Evolutionary conservation across 2,888 invertebrate species (phyloP).

Genomic region (Griposia aprilina): DNA sequence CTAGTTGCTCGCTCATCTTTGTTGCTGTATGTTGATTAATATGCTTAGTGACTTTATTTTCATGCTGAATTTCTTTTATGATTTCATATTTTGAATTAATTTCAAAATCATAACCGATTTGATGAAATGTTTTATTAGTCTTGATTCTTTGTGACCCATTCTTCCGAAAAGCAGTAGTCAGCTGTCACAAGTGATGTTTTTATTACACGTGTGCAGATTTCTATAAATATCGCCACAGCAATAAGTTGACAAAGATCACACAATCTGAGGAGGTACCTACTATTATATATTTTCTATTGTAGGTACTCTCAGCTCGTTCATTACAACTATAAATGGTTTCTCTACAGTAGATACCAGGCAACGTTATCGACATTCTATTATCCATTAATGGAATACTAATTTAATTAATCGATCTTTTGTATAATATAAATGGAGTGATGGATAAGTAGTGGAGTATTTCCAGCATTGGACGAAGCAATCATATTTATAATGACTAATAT

Average conservation of each 20-base stretch:
- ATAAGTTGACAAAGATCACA: slow-evolving; percentile 39
- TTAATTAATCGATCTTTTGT: slow-evolving; percentile 15
- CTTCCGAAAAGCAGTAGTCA: neutral
- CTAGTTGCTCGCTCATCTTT: slow-evolving; percentile 25
- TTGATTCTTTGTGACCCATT: neutral
- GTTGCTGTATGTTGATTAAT: slow-evolving; percentile 2
- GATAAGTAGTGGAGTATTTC: neutral
- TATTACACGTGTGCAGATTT: slow-evolving; percentile 45
- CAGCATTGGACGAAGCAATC: slow-evolving; percentile 3
- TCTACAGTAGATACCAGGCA: neutral
- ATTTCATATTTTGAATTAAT: neutral
- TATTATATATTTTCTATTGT: slow-evolving; percentile 44
- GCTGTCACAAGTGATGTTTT: slow-evolving; percentile 4
- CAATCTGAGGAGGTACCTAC: slow-evolving; percentile 13
- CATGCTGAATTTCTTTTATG: neutral
- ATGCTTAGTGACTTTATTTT: neutral
- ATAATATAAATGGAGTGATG: slow-evolving; percentile 1
- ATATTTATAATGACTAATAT: slow-evolving; percentile 47
- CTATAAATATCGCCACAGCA: slow-evolving; percentile 32
- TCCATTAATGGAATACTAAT: slow-evolving; percentile 25
- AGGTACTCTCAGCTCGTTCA: slow-evolving; percentile 20
- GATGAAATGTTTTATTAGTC: neutral
- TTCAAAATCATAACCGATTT: neutral
- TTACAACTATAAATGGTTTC: slow-evolving; percentile 5
- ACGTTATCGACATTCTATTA: slow-evolving; percentile 27